A percentile compares a stretch with the other conserved stretches of the same genome.
Conservation (phyloP, 92 coral and sea anemone species). For the Paragorgia papillata region DNA sequence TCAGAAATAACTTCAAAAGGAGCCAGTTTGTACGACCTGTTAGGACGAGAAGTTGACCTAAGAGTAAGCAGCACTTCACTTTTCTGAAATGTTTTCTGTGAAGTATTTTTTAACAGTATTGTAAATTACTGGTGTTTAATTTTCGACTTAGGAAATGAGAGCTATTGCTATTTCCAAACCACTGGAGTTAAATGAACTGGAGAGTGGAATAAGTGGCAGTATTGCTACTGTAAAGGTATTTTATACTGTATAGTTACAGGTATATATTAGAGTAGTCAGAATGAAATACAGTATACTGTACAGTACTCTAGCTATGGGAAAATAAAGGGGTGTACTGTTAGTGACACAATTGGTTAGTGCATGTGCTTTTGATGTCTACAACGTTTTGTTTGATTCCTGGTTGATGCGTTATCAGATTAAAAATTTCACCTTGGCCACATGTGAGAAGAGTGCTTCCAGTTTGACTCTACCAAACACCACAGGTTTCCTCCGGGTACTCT, state of each 20-base stretch:
- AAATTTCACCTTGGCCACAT: too few relatives aligned
- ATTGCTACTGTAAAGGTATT: slow-evolving; percentile 76
- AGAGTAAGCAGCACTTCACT: slow-evolving; percentile 60
- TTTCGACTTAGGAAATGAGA: slow-evolving; percentile 68
- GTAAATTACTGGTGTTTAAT: neutral
- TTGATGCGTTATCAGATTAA: too few relatives aligned
- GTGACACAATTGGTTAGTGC: too few relatives aligned
- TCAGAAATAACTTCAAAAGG: slow-evolving; percentile 96
- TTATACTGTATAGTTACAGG: neutral
- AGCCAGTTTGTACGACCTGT: slow-evolving; percentile 88
- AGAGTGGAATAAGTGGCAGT: slow-evolving; percentile 93
- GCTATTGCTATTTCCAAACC: slow-evolving; percentile 95
- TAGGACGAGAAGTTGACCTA: slow-evolving; percentile 91
- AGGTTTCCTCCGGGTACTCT: too few relatives aligned
- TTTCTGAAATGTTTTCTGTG: too few relatives aligned
- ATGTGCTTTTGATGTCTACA: too few relatives aligned
- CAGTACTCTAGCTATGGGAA: too few relatives aligned
- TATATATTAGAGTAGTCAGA: neutral
- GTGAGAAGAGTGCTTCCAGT: too few relatives aligned
- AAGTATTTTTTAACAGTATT: neutral
- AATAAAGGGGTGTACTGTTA: too few relatives aligned
- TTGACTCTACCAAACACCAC: too few relatives aligned
- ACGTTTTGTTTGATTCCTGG: too few relatives aligned
- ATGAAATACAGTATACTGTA: neutral
- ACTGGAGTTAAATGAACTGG: slow-evolving; percentile 91